Base-by-base conservation (phyloP, 2,113 vertebrate genomes). In the Podarcis cretensis region DNA sequence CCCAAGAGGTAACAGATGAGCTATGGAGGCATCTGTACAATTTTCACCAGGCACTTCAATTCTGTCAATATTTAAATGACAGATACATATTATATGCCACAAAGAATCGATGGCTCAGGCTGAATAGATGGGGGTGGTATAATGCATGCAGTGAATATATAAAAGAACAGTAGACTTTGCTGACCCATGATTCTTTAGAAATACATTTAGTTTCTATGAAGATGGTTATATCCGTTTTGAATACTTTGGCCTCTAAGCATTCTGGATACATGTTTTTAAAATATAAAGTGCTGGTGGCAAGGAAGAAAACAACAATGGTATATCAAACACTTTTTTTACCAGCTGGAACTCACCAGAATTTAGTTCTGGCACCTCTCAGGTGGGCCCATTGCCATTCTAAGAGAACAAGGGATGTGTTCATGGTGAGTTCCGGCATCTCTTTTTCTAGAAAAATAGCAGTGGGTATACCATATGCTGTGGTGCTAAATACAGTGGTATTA, bases 41-140 rank as follows among this genome's bases (percentile, higher is more conserved):
- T 93, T 90, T 91, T 91, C 54, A 91, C 9, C 10, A 84, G 43
- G 89, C 86, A 2, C 85, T 90, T 88, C 75, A 81, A 25, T 5
- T 85, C 16, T 18, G 9, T 73, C 0, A 81, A 30, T 92, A 94
- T 94, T 93, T 83, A 88, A 35, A 81, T 81, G 84, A 66, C 43
- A 93, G 25, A 86, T 84, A 84, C 25, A 48, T 23, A 92, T 7
- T 77, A 71, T 54, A 65, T 93, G 66, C 5, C 1, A 21, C 83
- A 74, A 92, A n/a, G 92, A 95, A 93, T 94, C 59, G 75, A 82
- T 93, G 25, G 48, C 14, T 83, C 40, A 57, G 18, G 83, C 88
- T 75, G 91, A 94, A 80, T 86, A 92, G 88, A 80, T 73, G n/a
- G 91, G 91, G 81, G 37, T 71, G 84, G 18, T 65, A 92, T 92